Evolutionary conservation across 1,140 invertebrate genomes (phyloP).

Genomic region (Drosophila asahinai): DNA sequence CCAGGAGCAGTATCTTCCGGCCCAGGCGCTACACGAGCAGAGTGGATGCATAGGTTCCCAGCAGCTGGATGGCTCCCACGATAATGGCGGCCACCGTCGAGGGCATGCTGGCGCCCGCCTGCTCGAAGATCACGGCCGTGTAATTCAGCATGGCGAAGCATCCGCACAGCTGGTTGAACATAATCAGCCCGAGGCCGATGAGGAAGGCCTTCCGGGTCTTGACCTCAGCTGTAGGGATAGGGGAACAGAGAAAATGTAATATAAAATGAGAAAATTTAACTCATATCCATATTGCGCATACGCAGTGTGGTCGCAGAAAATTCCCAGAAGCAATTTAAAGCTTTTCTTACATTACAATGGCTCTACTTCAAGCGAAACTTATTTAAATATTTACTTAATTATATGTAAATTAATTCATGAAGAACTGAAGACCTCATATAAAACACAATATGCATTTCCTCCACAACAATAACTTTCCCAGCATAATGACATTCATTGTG

Average conservation of each 20-base stretch:
- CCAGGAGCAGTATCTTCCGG: constrained; percentile 79
- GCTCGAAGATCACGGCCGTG: constrained; percentile 88
- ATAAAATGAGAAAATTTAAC: neutral
- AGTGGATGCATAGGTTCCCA: constrained; percentile 86
- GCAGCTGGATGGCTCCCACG: constrained; percentile 88
- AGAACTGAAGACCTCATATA: too few species aligned
- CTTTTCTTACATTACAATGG: too few species aligned
- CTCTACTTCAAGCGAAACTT: neutral
- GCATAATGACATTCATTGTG: too few species aligned
- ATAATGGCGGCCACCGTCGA: constrained; percentile 90
- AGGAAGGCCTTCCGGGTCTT: constrained; percentile 63
- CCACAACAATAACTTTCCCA: too few species aligned
- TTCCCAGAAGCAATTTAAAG: too few species aligned
- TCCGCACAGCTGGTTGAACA: constrained; percentile 86
- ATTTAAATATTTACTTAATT: neutral
- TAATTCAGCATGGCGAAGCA: constrained; percentile 87
- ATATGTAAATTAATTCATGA: too few species aligned
- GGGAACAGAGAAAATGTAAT: neutral
- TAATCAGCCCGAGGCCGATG: constrained; percentile 69
- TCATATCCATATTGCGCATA: neutral
- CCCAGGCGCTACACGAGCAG: constrained; percentile 86
- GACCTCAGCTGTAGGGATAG: constrained; percentile 30
- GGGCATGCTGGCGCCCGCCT: constrained; percentile 87
- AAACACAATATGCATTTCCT: too few species aligned
- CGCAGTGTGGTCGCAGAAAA: neutral